A percentile compares a stretch with the other conserved stretches of the same genome.
Conservation (phyloP, 2,797 vertebrate species). For the Urophycis tenuis region DNA sequence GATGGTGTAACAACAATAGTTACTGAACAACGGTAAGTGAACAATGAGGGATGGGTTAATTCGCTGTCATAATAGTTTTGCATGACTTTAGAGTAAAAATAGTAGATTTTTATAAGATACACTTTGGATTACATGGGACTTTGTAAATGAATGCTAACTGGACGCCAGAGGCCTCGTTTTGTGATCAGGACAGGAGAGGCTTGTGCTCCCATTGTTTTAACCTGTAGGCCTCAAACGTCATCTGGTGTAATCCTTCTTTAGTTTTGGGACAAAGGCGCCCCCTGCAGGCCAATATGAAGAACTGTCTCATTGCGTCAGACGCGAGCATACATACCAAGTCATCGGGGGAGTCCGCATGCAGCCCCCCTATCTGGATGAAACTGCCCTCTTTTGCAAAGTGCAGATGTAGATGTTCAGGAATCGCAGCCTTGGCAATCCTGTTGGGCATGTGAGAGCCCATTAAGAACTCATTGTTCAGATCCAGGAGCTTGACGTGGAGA, state of each 20-base stretch:
- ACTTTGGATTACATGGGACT: background rate
- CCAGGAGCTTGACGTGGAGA: conserved; percentile 86
- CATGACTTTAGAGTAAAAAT: background rate
- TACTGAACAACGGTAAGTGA: background rate
- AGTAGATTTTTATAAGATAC: background rate
- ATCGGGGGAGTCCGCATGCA: conserved; percentile 83
- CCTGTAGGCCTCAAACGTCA: background rate
- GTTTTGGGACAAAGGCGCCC: conserved; percentile 25
- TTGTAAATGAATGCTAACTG: background rate
- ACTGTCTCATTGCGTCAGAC: background rate
- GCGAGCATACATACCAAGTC: conserved; percentile 76
- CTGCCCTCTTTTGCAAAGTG: conserved; percentile 79
- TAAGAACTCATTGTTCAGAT: conserved; percentile 86
- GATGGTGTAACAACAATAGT: background rate
- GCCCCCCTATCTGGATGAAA: conserved; percentile 77
- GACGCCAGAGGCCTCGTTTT: background rate
- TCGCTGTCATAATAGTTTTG: background rate
- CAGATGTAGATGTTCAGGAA: conserved; percentile 79
- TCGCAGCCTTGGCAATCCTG: conserved; percentile 77
- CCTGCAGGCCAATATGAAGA: conserved; percentile 39
- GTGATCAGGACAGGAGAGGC: background rate
- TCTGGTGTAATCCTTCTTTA: background rate
- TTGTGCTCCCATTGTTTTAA: background rate
- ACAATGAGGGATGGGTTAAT: background rate
- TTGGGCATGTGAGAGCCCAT: conserved; percentile 81